A percentile compares a stretch with the other conserved stretches of the same genome.
phyloP scores from a whole-genome alignment of 2,888 invertebrate species.

The Drymonia ruficornis region DNA sequence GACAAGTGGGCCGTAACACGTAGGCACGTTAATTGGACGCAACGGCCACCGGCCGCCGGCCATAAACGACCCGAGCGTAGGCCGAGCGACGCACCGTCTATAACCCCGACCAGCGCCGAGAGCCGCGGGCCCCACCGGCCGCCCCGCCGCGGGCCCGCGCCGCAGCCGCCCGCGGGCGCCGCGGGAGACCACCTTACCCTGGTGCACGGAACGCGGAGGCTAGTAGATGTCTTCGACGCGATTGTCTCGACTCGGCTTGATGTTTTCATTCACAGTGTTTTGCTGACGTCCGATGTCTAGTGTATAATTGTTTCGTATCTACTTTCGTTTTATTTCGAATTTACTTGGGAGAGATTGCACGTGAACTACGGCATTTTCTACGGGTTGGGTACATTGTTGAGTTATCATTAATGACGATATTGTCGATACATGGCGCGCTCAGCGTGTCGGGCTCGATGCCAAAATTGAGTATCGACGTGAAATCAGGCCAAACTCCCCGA shows the following conservation, averaged over 20 bases:
- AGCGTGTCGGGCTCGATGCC: conserved; percentile 14
- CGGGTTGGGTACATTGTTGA: conserved; percentile 18
- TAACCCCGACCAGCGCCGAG: conserved; percentile 51
- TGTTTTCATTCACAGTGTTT: conserved; percentile 80
- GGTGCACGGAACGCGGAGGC: conserved; percentile 44
- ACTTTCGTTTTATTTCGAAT: conserved; percentile 59
- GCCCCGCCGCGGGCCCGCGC: conserved; percentile 19
- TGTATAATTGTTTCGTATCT: conserved; percentile 49
- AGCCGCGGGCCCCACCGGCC: conserved; percentile 43
- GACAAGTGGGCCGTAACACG: conserved; percentile 79
- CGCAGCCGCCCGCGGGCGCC: conserved; percentile 23
- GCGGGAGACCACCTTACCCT: conserved; percentile 45
- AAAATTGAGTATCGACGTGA: conserved; percentile 13
- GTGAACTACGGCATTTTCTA: conserved; percentile 18
- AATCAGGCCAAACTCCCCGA: conserved; percentile 18
- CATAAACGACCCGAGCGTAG: conserved; percentile 76
- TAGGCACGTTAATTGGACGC: conserved; percentile 81
- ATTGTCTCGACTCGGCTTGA: conserved; percentile 65
- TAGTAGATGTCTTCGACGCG: conserved; percentile 57
- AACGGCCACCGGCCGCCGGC: conserved; percentile 74
- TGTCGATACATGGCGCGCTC: conserved; percentile 11
- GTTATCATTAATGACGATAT: conserved; percentile 15
- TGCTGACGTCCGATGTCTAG: conserved; percentile 60
- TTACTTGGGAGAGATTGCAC: conserved; percentile 24
- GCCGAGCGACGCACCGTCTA: conserved; percentile 74